Evolutionary conservation across 2,888 invertebrate genomes (phyloP).

Genomic region (Andrena hattorfiana): DNA sequence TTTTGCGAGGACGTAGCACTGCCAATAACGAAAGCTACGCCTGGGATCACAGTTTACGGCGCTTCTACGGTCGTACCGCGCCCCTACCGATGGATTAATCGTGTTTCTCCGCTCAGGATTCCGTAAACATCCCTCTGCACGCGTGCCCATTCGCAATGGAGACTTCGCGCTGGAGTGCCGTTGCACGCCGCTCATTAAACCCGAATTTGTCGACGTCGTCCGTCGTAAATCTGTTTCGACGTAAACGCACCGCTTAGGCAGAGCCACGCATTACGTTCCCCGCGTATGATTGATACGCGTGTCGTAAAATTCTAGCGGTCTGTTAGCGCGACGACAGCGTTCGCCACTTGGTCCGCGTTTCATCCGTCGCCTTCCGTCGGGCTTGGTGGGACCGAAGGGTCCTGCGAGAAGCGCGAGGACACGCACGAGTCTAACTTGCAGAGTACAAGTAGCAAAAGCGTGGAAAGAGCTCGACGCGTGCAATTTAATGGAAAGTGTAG

Average conservation of each 20-base stretch:
- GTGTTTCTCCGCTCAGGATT: background rate
- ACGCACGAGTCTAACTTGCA: too few relatives aligned
- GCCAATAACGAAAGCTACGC: too few relatives aligned
- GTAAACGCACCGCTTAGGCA: conserved; percentile 37
- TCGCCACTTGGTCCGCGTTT: background rate
- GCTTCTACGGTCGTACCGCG: too few relatives aligned
- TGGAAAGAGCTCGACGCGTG: too few relatives aligned
- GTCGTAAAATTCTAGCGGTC: conserved; percentile 49
- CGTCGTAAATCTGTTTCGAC: conserved; percentile 55
- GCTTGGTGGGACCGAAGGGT: too few relatives aligned
- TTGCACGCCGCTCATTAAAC: conserved; percentile 31
- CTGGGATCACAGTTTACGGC: too few relatives aligned
- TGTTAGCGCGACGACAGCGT: conserved; percentile 33
- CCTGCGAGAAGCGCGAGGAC: too few relatives aligned
- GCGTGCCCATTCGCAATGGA: background rate
- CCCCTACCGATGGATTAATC: background rate
- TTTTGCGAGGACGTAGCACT: background rate
- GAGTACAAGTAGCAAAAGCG: too few relatives aligned
- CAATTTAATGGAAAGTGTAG: too few relatives aligned
- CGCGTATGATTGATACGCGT: conserved; percentile 51
- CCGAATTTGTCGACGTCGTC: conserved; percentile 46
- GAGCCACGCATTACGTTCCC: conserved; percentile 35
- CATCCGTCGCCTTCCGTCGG: conserved; percentile 26
- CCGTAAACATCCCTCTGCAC: background rate
- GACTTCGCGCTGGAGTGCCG: background rate